Evolutionary conservation across 2,888 invertebrate genomes (phyloP), one percentile per base, ranked within the genome.

Genomic region (Rotaria macrura): DNA sequence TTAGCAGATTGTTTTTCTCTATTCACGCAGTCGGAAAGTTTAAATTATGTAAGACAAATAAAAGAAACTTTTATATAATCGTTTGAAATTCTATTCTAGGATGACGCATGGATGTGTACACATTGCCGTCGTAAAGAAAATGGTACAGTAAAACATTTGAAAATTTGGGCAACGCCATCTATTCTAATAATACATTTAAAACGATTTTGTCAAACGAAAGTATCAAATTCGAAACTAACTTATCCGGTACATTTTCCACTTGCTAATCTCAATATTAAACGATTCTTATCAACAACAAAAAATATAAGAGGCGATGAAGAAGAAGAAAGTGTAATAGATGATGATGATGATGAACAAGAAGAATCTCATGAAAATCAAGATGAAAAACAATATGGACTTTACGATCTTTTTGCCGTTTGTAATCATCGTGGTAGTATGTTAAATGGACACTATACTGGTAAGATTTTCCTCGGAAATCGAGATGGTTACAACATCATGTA

Each of bases 101-200:
- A 86, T 83, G 84, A 86, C 40, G 84, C 86, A 55, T 86, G 86
- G 86, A 84, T 74, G 23, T 86, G 86, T 79, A 84, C 84, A 47
- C 84, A 86, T 83, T 86, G 86, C n/a, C 40, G 79, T 12, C 79
- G 43, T 43, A 79, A 79, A 79, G 79, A 79, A 79, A 79, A 79
- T 79, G 79, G 79, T 34, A 84, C 86, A n/a, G 55, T 65, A 23
- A 86, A 86, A 84, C 74, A 86, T 25, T 57, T 86, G 6, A 85
- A 55, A 29, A 84, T 86, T 34, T 83, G 84, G 74, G 38, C 86
- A 23, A 29, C 74, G 54, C 86, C 86, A n/a, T 72, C 72, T 0
- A 38, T 86, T 55, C n/a, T 86, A 79, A 86, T 86, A 25, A 86
- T 86, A n/a, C 86, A 86, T 49, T 86, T 86, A 34, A 86, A 86